phyloP scores from a whole-genome alignment of 1,140 invertebrate genomes.

The Drosophila orena region DNA sequence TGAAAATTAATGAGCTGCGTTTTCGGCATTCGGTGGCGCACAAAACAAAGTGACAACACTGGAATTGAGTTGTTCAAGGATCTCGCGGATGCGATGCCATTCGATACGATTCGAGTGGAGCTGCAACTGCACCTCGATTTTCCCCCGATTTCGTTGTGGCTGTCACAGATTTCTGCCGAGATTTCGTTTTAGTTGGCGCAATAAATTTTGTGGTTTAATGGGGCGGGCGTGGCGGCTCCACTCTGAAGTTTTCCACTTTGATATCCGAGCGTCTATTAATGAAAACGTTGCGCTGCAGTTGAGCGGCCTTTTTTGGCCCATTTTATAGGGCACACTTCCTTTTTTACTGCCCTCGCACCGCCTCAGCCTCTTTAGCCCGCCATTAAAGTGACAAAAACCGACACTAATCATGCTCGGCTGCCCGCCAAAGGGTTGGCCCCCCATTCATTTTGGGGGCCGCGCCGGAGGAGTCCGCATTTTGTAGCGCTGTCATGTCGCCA shows the following conservation, averaged over 20 bases:
- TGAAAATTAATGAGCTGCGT: constrained; percentile 82
- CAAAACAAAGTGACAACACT: constrained; percentile 80
- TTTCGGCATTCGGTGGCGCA: constrained; percentile 74
- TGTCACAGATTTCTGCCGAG: constrained; percentile 51
- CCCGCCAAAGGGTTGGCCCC: constrained; percentile 66
- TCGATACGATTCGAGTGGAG: neutral
- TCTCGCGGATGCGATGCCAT: constrained; percentile 6
- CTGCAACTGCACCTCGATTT: constrained; percentile 1
- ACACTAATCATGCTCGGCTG: constrained; percentile 78
- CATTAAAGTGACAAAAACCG: constrained; percentile 82
- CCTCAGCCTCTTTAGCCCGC: constrained; percentile 58
- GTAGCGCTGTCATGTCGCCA: constrained; percentile 67
- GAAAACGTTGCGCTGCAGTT: constrained; percentile 61
- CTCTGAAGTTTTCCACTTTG: constrained; percentile 80
- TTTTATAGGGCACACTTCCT: constrained; percentile 78
- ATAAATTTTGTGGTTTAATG: constrained; percentile 84
- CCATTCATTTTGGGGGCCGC: constrained; percentile 42
- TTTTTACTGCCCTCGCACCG: constrained; percentile 60
- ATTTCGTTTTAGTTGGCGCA: constrained; percentile 81
- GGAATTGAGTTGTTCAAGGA: constrained; percentile 73
- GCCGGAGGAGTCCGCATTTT: constrained; percentile 52
- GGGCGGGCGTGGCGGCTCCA: constrained; percentile 73
- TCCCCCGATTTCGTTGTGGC: constrained; percentile 7
- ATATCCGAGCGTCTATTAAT: constrained; percentile 82
- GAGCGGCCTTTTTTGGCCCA: constrained; percentile 62